A percentile compares a stretch with the other conserved stretches of the same genome.
Conservation (phyloP, 2,888 invertebrate species). For the Eumerus sabulonum region DNA sequence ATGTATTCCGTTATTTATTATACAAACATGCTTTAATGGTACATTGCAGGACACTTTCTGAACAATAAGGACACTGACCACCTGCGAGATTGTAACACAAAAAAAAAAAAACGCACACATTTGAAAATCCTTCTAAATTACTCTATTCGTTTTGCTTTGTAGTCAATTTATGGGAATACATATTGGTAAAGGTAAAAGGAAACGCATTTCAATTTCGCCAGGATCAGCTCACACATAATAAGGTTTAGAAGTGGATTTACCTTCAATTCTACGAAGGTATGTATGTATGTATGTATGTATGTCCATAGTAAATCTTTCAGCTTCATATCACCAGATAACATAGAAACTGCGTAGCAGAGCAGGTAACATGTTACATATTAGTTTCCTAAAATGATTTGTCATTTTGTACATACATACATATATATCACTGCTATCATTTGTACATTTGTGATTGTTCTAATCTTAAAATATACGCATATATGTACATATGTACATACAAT, state of each 20-base stretch:
- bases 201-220: constrained; percentile 35
- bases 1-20: too few species aligned
- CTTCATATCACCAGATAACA: constrained; percentile 28
- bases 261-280: background rate
- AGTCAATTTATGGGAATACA: constrained; percentile 14
- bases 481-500: too few species aligned
- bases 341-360: constrained; percentile 11
- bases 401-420: background rate
- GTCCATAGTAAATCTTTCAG: constrained; percentile 56
- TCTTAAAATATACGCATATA: too few species aligned
- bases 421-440: background rate
- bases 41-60: too few species aligned
- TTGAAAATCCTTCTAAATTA: constrained; percentile 39
- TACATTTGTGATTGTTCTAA: too few species aligned
- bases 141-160: constrained; percentile 29
- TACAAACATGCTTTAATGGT: too few species aligned
- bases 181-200: constrained; percentile 13
- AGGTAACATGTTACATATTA: constrained; percentile 17
- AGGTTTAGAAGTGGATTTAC: too few species aligned
- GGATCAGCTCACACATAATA: background rate
- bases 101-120: constrained; percentile 16
- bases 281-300: background rate
- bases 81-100: constrained; percentile 55
- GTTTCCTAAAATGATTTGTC: constrained; percentile 27
- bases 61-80: constrained; percentile 34